phyloP scores from a whole-genome alignment of 2,888 invertebrate species.

The Nasonia oneida region DNA sequence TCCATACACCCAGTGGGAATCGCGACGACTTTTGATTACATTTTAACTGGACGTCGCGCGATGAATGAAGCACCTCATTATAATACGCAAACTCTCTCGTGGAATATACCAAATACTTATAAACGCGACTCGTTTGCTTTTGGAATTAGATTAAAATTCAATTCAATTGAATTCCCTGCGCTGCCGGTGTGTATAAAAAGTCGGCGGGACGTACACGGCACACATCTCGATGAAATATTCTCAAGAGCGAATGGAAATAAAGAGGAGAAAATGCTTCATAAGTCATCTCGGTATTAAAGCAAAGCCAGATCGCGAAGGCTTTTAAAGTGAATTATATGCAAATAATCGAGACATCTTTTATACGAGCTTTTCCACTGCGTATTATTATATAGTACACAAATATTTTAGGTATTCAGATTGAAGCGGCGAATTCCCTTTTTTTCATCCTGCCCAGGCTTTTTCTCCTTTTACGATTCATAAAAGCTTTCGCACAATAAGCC shows the following conservation, averaged over 20 bases:
- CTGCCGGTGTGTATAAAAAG: too few species aligned
- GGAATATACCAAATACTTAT: too few species aligned
- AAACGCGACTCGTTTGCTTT: too few species aligned
- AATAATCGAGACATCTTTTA: slow-evolving; percentile 3
- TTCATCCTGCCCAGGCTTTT: not conserved
- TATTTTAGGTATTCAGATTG: not conserved
- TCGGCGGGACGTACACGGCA: too few species aligned
- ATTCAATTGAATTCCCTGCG: too few species aligned
- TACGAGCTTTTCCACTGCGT: not conserved
- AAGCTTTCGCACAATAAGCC: not conserved
- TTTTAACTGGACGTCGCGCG: too few species aligned
- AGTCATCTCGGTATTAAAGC: not conserved
- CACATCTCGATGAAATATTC: not conserved
- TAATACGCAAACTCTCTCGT: too few species aligned
- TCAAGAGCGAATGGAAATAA: not conserved
- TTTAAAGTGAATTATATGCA: slow-evolving; percentile 1
- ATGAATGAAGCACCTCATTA: too few species aligned
- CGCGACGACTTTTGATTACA: too few species aligned
- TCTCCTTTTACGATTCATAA: not conserved
- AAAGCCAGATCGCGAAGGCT: not conserved
- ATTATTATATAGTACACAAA: not conserved
- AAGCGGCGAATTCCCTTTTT: not conserved
- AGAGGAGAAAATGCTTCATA: not conserved
- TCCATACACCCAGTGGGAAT: too few species aligned
- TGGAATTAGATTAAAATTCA: too few species aligned